These are phyloP conservation scores for Tinea pellionella DNA, from an alignment of 2,888 invertebrate genomes.

Conservation along the genomic window DNA sequence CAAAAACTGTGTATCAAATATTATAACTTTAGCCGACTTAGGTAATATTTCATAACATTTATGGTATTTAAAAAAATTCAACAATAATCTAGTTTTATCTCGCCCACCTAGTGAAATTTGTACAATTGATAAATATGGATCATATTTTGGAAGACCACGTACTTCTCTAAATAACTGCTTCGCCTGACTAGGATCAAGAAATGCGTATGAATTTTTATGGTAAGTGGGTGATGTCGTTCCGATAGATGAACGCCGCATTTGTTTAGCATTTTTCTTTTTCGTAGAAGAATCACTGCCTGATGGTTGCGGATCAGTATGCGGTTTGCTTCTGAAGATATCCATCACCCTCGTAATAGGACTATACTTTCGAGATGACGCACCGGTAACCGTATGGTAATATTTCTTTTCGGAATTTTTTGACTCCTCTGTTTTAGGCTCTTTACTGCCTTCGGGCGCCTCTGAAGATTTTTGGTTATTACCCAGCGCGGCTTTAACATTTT, in stretches of 20 bases:
- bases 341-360: constrained; percentile 63
- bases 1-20: constrained; percentile 61
- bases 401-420: constrained; percentile 57
- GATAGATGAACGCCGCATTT: constrained; percentile 52
- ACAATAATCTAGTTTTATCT: constrained; percentile 56
- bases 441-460: constrained; percentile 43
- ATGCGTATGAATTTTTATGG: constrained; percentile 62
- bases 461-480: constrained; percentile 35
- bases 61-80: constrained; percentile 63
- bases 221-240: constrained; percentile 62
- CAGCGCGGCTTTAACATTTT: constrained; percentile 34
- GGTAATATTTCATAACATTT: constrained; percentile 64
- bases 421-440: constrained; percentile 36
- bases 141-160: constrained; percentile 58
- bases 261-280: constrained; percentile 44
- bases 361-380: constrained; percentile 56
- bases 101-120: constrained; percentile 62
- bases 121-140: constrained; percentile 62
- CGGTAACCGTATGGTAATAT: constrained; percentile 64
- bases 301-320: constrained; percentile 42
- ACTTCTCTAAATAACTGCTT: constrained; percentile 61
- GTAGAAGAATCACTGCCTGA: constrained; percentile 37
- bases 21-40: constrained; percentile 62
- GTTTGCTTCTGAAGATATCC: constrained; percentile 60
- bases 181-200: constrained; percentile 56